These are phyloP conservation scores for Lophius americanus DNA, from an alignment of 2,797 vertebrate species.

Conservation along the genomic window DNA sequence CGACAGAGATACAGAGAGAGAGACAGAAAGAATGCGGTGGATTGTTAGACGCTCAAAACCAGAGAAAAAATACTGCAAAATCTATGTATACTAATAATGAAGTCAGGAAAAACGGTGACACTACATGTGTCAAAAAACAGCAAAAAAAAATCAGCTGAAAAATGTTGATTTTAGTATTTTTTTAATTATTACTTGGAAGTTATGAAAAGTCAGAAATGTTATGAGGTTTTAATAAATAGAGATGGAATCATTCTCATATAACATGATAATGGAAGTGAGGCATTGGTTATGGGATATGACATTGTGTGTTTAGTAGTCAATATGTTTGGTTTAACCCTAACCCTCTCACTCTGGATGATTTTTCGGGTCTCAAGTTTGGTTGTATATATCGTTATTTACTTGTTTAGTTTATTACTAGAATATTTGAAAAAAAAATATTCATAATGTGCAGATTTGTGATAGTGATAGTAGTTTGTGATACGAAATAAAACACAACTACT, in stretches of 20 bases:
- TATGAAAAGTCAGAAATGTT: not conserved
- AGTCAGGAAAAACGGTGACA: not conserved
- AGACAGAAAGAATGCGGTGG: not conserved
- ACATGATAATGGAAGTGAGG: not conserved
- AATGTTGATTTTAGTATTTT: not conserved
- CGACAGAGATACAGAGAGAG: not conserved
- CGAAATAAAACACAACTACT: not conserved
- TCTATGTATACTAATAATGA: conserved; percentile 2
- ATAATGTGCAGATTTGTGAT: too few species aligned
- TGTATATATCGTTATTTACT: not conserved
- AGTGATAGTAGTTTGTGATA: not conserved
- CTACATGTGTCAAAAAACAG: not conserved
- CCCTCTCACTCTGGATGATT: too few species aligned
- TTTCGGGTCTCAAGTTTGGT: not conserved
- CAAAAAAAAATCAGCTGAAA: not conserved
- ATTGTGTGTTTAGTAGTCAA: too few species aligned
- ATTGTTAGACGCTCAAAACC: too few species aligned
- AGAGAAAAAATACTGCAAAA: not conserved
- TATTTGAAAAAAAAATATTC: not conserved
- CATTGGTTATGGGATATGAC: too few species aligned
- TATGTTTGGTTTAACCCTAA: too few species aligned
- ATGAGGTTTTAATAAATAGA: not conserved
- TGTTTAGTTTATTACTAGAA: not conserved
- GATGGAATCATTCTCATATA: not conserved
- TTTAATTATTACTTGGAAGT: not conserved